Base-by-base conservation (phyloP, 1,140 invertebrate genomes). In the Anthonomus grandis region DNA sequence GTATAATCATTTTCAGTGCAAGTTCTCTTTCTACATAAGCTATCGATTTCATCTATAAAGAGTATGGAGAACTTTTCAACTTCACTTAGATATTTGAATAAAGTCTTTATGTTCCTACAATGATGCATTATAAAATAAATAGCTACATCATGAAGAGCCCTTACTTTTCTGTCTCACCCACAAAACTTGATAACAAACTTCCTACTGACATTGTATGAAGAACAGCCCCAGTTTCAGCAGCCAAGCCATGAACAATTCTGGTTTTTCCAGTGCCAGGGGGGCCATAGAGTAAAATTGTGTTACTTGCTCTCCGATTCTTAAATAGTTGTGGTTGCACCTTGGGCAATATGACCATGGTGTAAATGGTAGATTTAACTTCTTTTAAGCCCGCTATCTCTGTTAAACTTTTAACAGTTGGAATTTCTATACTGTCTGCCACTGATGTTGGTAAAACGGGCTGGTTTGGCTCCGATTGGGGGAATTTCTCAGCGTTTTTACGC, bases 251-350 rank as follows among this genome's bases (percentile, higher is more conserved):
- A 3, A 81, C 83, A 19, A 88, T 60, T 21, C 81, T 68, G 2
- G 86, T 87, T 72, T 89, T 89, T 2, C 85, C 85, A 24, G 83
- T 86, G 8, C 87, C 87, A 36, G 85, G 85, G 12, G 85, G 79
- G 4, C 87, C 87, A 72, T 84, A 87, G 4, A 89, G 69, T 50
- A 89, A 70, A n/a, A 86, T 71, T 2, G 81, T 76, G 63, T 68
- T 74, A 65, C 69, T 74, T 34, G 55, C 19, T 15, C 50, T 58
- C 27, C 59, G 49, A 19, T 63, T 58, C 0, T 47, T 4, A 50
- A 66, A 72, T 21, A 72, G 55, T 57, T 72, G 70, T 6, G 70
- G 69, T 49, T 72, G 70, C 18, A 52, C 55, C 51, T 59, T 57
- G 15, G 69, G 70, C n/a, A 71, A 55, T n/a, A 70, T 51, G 13